Conservation (phyloP, 2,797 vertebrate species). For the Falco cherrug region DNA sequence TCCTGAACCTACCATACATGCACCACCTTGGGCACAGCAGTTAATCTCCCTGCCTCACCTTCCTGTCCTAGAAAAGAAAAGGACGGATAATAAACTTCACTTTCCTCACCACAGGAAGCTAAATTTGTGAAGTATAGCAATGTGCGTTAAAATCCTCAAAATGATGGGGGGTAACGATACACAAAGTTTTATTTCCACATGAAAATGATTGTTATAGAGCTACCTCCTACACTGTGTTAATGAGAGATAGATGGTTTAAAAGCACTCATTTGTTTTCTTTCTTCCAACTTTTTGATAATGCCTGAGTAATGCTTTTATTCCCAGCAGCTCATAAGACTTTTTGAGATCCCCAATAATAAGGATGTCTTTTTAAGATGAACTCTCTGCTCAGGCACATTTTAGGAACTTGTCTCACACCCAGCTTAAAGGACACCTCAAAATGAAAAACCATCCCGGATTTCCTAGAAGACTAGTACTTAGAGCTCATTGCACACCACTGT, state of each 20-base stretch:
- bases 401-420: neutral
- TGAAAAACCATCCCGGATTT: neutral
- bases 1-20: neutral
- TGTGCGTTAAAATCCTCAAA: neutral
- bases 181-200: neutral
- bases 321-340: neutral
- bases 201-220: neutral
- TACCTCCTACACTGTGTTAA: neutral
- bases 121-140: neutral
- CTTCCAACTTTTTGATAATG: neutral
- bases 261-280: neutral
- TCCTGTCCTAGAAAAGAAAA: neutral
- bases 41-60: neutral
- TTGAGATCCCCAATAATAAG: neutral
- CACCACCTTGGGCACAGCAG: neutral
- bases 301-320: neutral
- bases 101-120: neutral
- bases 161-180: neutral
- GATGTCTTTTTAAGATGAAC: slow-evolving; percentile 3
- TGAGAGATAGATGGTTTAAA: neutral
- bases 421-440: neutral
- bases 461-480: neutral
- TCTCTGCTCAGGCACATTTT: neutral
- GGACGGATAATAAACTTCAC: neutral
- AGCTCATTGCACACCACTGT: neutral